Percentiles rank a stretch among this genome's conserved stretches.
phyloP scores from a whole-genome alignment of 2,113 vertebrate genomes.

The Caranx ignobilis region DNA sequence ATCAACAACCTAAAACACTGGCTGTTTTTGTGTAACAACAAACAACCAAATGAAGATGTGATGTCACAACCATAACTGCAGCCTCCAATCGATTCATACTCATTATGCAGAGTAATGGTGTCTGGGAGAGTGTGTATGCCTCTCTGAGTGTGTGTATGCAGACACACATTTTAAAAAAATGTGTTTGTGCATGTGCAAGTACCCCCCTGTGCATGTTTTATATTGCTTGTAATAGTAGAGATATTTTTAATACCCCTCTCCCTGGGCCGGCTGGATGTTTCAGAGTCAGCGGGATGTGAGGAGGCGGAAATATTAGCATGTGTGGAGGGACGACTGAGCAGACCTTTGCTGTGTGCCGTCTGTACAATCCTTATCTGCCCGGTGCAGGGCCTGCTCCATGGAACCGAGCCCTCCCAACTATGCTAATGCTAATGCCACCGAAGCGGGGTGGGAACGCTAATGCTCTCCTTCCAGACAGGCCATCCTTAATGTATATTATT shows the following conservation, averaged over 20 bases:
- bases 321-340: slow-evolving; percentile 50
- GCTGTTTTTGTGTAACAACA: slow-evolving; percentile 1
- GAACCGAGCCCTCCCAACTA: slow-evolving; percentile 63
- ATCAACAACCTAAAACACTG: not conserved
- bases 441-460: slow-evolving; percentile 65
- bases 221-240: slow-evolving; percentile 74
- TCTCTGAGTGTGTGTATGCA: not conserved
- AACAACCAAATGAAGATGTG: slow-evolving; percentile 31
- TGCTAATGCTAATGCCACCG: slow-evolving; percentile 70
- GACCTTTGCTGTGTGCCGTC: slow-evolving; percentile 64
- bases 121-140: not conserved
- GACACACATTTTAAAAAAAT: slow-evolving; percentile 33
- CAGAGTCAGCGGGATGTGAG: slow-evolving; percentile 67
- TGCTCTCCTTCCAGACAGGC: slow-evolving; percentile 66
- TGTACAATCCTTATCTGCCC: slow-evolving; percentile 80
- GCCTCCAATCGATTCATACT: slow-evolving; percentile 54
- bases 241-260: slow-evolving; percentile 74
- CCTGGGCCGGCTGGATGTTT: slow-evolving; percentile 60
- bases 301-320: slow-evolving; percentile 63
- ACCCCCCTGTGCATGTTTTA: slow-evolving; percentile 54
- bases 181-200: slow-evolving; percentile 48
- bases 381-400: slow-evolving; percentile 70
- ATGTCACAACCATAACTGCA: slow-evolving; percentile 19
- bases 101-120: slow-evolving; percentile 54
- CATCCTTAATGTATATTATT: slow-evolving; percentile 75